These are phyloP conservation scores for Neoseiulus cucumeris DNA, from an alignment of 1,140 invertebrate species.

Conservation along the genomic window DNA sequence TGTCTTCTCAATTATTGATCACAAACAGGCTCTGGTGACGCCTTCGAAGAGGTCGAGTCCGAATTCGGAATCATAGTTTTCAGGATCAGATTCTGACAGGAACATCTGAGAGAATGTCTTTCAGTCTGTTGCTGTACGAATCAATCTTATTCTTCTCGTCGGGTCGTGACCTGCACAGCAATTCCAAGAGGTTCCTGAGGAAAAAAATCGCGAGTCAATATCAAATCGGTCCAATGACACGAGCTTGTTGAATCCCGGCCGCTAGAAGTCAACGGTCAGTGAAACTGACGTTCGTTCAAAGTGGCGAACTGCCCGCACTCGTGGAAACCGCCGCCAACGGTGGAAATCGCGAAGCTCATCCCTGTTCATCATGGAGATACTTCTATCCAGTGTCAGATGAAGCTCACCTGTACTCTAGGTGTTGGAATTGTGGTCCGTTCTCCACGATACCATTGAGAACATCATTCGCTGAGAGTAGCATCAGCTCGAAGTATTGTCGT, in stretches of 20 bases:
- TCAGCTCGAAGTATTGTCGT: conserved; percentile 62
- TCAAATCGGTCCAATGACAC: neutral
- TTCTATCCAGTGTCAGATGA: neutral
- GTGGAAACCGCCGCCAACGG: neutral
- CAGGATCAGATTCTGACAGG: neutral
- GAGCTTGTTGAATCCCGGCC: too few relatives aligned
- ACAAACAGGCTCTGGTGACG: too few relatives aligned
- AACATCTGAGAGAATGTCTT: neutral
- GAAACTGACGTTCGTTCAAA: too few relatives aligned
- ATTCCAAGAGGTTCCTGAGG: conserved; percentile 4
- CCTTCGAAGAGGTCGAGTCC: too few relatives aligned
- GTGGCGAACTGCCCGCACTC: too few relatives aligned
- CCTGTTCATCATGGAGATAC: neutral
- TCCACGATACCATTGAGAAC: conserved; percentile 56
- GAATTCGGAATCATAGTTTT: neutral
- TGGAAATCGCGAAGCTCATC: neutral
- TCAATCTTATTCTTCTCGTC: conserved; percentile 1
- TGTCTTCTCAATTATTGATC: too few relatives aligned
- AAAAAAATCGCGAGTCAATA: neutral
- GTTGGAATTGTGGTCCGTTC: conserved; percentile 55
- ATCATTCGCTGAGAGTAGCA: conserved; percentile 59
- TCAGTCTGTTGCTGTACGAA: neutral
- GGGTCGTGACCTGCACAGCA: conserved; percentile 6
- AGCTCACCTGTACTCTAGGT: conserved; percentile 44
- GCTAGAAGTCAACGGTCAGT: too few relatives aligned